Base-by-base conservation (phyloP, 2,797 vertebrate genomes). In the Synaphobranchus kaupii region DNA sequence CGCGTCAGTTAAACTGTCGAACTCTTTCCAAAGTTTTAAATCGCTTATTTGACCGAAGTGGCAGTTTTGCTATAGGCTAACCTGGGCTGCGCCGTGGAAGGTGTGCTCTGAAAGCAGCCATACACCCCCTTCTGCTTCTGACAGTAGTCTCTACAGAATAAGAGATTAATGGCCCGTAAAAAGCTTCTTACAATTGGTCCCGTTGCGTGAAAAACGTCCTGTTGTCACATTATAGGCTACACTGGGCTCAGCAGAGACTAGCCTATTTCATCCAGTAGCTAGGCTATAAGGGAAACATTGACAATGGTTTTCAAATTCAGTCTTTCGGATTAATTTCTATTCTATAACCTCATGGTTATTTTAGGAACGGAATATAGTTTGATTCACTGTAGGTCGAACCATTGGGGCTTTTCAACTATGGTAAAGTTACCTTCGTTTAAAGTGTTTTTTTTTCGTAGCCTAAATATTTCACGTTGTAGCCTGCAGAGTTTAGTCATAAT, bases 111-210 rank as follows among this genome's bases (percentile, higher is more conserved):
- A 76, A 71, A 17, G 31, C 12, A 76, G 71, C 31, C 31, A 2
- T 76, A 39, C 34, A 12, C 31, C 71, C 71, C 71, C 17, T 20
- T 31, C 31, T 9, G 6, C 15, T 39, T 17, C 31, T 39, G 39
- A 13, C 71, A 15, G 12, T 76, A 4, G 71, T 25, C 71, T 76
- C 71, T 34, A 76, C 71, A 76, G 71, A 39, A 76, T 76, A 76
- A 12, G 71, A 39, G 71, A 76, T 76, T 76, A 76, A 76, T 76
- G 71, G 71, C 34, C 71, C 34, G 71, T 76, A 76, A 34, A 76
- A 76, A 76, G 22, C 0, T 3, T 25, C 22, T 39, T 76, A 39
- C 71, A 76, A 76, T 76, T 39, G 71, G 71, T 39, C 31, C 71
- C 28, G 31, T 76, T 15, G 71, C 71, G 71, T 76, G 28, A 76